These are phyloP conservation scores for Neoscelio sp. DNA, from an alignment of 2,888 invertebrate species.

Conservation along the genomic window DNA sequence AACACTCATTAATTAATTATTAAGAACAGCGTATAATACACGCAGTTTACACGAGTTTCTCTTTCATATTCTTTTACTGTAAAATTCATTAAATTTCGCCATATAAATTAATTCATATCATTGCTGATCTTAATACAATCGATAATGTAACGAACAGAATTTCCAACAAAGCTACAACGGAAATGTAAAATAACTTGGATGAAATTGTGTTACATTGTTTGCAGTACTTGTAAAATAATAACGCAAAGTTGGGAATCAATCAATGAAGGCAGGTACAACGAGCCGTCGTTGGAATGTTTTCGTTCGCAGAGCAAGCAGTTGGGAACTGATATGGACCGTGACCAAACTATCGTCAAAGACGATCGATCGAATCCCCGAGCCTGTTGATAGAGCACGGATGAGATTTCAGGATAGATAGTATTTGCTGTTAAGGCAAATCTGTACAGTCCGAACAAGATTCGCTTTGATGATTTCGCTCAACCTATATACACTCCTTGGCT, in stretches of 20 bases:
- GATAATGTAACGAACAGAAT: conserved; percentile 11
- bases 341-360: conserved; percentile 64
- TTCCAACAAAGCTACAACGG: neutral
- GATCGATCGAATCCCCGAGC: conserved; percentile 53
- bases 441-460: conserved; percentile 53
- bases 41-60: too few relatives aligned
- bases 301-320: conserved; percentile 42
- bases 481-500: conserved; percentile 19
- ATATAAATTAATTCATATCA: too few relatives aligned
- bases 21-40: too few relatives aligned
- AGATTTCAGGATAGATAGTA: conserved; percentile 66
- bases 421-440: conserved; percentile 60
- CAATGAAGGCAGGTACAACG: neutral
- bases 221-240: conserved; percentile 35
- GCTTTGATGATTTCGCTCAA: conserved; percentile 59
- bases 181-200: conserved; percentile 4
- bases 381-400: conserved; percentile 66
- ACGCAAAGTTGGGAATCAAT: conserved; percentile 23
- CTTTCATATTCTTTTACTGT: too few relatives aligned
- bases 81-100: too few relatives aligned
- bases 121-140: too few relatives aligned
- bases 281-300: conserved; percentile 37
- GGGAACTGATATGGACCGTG: conserved; percentile 57
- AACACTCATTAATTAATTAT: conserved; percentile 10
- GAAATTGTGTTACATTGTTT: conserved; percentile 14